These are phyloP conservation scores for Tipula helvola DNA, from an alignment of 2,888 invertebrate genomes.

Conservation along the genomic window DNA sequence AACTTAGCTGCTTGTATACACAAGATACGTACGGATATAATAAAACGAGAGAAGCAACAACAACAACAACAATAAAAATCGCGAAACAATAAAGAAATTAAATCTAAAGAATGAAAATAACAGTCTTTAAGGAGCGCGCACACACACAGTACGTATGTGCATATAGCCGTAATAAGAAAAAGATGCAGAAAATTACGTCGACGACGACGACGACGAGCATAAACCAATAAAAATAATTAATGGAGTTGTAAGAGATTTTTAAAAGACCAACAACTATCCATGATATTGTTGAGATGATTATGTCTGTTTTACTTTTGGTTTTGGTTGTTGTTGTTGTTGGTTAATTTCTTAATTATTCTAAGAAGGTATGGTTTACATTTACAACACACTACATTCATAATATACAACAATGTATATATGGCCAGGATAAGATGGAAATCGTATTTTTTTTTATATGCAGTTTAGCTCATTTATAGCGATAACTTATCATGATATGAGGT, in stretches of 20 bases:
- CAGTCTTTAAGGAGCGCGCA: background rate
- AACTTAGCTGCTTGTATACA: background rate
- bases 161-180: background rate
- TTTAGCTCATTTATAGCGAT: background rate
- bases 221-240: conserved; percentile 4
- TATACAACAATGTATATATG: background rate
- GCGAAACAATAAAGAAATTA: background rate
- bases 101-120: background rate
- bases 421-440: background rate
- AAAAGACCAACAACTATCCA: background rate
- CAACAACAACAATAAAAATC: background rate
- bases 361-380: conserved; percentile 4
- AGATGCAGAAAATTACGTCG: background rate
- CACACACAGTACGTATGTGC: background rate
- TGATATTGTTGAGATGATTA: background rate
- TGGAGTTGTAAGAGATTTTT: background rate
- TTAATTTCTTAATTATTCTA: background rate
- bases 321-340: background rate
- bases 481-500: background rate
- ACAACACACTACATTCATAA: background rate
- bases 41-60: background rate
- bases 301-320: background rate
- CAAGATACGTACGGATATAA: background rate
- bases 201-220: background rate
- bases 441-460: background rate